Conservation (phyloP, 1,140 invertebrate species). For the Odontomachus brunneus region DNA sequence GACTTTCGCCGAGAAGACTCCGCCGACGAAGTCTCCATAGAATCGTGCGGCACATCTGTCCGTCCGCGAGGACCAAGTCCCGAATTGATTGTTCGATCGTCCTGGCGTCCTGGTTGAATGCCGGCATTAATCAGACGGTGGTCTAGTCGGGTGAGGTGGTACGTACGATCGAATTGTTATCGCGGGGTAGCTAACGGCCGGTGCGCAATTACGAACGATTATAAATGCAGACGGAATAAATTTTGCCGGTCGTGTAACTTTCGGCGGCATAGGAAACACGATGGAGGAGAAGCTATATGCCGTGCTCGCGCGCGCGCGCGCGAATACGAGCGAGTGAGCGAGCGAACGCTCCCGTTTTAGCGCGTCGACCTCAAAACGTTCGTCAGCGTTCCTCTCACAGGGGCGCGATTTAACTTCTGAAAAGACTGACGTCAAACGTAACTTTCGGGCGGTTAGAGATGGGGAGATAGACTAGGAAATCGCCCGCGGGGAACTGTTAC, state of each 20-base stretch:
- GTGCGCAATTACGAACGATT: conserved; percentile 16
- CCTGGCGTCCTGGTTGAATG: conserved; percentile 44
- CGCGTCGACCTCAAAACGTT: conserved; percentile 51
- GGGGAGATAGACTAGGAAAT: conserved; percentile 67
- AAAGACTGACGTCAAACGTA: conserved; percentile 63
- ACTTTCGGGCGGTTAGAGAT: conserved; percentile 68
- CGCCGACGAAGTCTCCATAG: conserved; percentile 52
- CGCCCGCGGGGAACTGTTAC: conserved; percentile 70
- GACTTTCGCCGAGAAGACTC: conserved; percentile 54
- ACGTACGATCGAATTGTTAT: conserved; percentile 20
- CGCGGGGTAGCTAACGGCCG: conserved; percentile 17
- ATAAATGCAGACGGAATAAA: conserved; percentile 15
- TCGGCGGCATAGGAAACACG: conserved; percentile 6
- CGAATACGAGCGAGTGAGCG: too few relatives aligned
- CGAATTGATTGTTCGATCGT: conserved; percentile 49
- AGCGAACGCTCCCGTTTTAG: conserved; percentile 14
- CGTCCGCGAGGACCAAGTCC: conserved; percentile 34
- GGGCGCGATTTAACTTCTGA: conserved; percentile 46
- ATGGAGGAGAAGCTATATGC: conserved; percentile 9
- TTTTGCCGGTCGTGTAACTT: conserved; percentile 6
- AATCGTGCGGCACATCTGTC: conserved; percentile 40
- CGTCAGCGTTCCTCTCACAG: conserved; percentile 22
- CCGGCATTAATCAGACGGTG: conserved; percentile 49
- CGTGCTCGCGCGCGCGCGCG: too few relatives aligned
- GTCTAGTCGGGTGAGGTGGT: conserved; percentile 9